Evolutionary conservation across 2,888 invertebrate genomes (phyloP), one percentile per base, ranked within the genome.

Genomic region (Ctena decussata): DNA sequence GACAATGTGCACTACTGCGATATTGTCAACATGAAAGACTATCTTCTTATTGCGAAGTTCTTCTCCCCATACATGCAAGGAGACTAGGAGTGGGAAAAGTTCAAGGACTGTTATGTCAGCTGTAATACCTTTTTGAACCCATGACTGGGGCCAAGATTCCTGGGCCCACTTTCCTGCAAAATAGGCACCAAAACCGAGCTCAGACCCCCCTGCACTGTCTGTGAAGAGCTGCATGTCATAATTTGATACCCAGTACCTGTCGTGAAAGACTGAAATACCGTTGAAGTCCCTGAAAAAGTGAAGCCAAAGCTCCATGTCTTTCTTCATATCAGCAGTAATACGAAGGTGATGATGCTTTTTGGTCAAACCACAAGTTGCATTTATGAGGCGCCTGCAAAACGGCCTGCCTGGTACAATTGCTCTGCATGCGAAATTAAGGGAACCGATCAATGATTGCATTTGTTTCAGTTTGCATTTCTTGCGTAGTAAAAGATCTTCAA

Each of bases 1-100:
- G 18, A 84, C 41, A 65, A 80, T 73, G 18, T 60, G 24, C 18
- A 84, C 84, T 18, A 76, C 72, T 72, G 84, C 80, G 21, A n/a
- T 6, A 49, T 84, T 84, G 41, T 84, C 84, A 35, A 37, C 53
- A 18, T 44, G 32, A 72, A 79, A 79, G 3, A 57, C 8, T 12
- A 79, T 35, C 30, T 39, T 75, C 75, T 49, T 80, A 27, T 75
- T 74, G 27, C 41, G 27, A 18, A 80, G 30, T 18, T 72, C 18
- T 11, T 44, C 24, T 30, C 77, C 82, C 82, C 71, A 77, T 3
- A 82, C 71, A 30, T 57, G 24, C 11, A 82, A 18, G 1, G 82
- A 57, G 11, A 82, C 77, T 21, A 80, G 27, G 15, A 80, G 21
- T 27, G 82, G 82, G 24, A 85, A 73, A 35, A 49, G 27, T 65